Evolutionary conservation across 2,797 vertebrate species (phyloP), one percentile per base, ranked within the genome.

Genomic region (Urocyon cinereoargenteus): DNA sequence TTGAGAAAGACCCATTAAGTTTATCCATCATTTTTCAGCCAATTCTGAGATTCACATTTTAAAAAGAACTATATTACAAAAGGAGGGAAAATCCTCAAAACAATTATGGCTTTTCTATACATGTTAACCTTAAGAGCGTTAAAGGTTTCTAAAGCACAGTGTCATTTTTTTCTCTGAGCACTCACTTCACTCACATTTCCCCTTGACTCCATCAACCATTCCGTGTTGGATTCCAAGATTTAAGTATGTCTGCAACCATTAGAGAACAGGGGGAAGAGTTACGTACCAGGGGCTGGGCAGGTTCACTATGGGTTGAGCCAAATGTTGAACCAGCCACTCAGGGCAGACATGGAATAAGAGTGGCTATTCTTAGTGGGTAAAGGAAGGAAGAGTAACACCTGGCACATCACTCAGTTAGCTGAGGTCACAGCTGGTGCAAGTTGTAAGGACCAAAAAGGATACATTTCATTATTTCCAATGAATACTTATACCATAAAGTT

Each of bases 331-430:
- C 15, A 49, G 14, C 6, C 9, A 19, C 19, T 18, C 55, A 79
- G 24, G 31, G 34, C 31, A 91, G 79, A 73, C 5, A 4, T n/a
- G 28, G 12, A 86, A 62, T 45, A 61, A 15, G 16, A 28, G 7
- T 55, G 68, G 6, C n/a, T 49, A 49, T 40, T 70, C 75, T 26
- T 9, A 77, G 28, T 19, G 4, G 2, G 11, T 31, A 0, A 5
- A 55, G 10, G 51, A 51, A 78, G 57, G 13, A 31, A 64, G 40
- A 89, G 5, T 3, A 8, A 61, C 14, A 24, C 0, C 4, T 2
- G 0, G 1, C 51, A 40, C 0, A 12, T 26, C 26, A 64, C 51
- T 61, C 6, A 40, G 14, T 45, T n/a, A 57, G 24, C 28, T 10
- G 15, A 96, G n/a, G 51, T 6, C 10, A 18, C 22, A 15, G n/a